A percentile compares a stretch with the other conserved stretches of the same genome.
These are phyloP conservation scores for Hyppa rectilinea DNA, from an alignment of 2,888 invertebrate species.

Conservation along the genomic window DNA sequence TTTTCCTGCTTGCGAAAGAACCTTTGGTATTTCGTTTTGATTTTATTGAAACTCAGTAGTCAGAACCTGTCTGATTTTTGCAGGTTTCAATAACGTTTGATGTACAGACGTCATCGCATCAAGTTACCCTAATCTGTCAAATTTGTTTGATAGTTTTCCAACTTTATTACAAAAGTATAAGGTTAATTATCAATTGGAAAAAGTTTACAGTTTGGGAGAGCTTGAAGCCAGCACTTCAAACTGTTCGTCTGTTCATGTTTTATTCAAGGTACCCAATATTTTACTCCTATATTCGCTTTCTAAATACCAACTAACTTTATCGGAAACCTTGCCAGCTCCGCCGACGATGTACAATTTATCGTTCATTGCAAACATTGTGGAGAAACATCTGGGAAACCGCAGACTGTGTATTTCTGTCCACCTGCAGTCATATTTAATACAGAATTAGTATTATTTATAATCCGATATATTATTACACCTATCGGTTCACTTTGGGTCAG, in stretches of 20 bases:
- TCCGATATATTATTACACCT: too few species aligned
- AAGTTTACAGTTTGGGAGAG: too few species aligned
- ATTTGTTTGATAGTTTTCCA: too few species aligned
- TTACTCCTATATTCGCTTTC: not conserved
- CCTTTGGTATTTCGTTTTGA: not conserved
- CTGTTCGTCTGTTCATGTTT: too few species aligned
- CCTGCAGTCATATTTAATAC: conserved; percentile 72
- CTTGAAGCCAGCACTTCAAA: too few species aligned
- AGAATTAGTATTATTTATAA: not conserved
- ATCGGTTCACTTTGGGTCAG: conserved; percentile 4
- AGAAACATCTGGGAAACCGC: conserved; percentile 90
- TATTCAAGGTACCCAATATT: not conserved
- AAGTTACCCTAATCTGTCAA: too few species aligned
- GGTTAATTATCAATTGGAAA: too few species aligned
- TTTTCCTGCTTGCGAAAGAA: not conserved
- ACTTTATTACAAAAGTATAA: too few species aligned
- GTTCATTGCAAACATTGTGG: conserved; percentile 90
- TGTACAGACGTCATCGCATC: too few species aligned
- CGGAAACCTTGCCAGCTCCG: conserved; percentile 91
- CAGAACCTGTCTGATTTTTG: not conserved
- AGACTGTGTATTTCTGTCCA: conserved; percentile 91
- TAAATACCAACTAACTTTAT: conserved; percentile 76
- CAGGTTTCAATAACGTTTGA: not conserved
- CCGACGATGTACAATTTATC: conserved; percentile 92
- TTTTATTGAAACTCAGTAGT: not conserved